Conservation (phyloP, 2,888 invertebrate species). For the Microplitis manilae region DNA sequence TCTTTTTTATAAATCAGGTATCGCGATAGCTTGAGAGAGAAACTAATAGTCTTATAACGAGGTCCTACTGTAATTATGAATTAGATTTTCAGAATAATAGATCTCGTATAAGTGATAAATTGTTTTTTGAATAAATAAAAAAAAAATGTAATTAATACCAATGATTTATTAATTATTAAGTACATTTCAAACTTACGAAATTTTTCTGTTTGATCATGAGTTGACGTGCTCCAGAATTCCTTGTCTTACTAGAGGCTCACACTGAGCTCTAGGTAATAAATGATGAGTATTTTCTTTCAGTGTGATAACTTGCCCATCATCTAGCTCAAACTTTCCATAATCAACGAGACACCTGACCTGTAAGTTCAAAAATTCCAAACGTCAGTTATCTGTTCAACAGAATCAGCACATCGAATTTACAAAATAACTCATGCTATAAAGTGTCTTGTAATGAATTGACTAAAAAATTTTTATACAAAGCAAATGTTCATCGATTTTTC, state of each 20-base stretch:
- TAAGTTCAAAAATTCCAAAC: conserved; percentile 37
- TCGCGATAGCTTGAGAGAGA: too few relatives aligned
- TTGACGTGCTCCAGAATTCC: conserved; percentile 87
- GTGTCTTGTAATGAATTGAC: too few relatives aligned
- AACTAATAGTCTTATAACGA: too few relatives aligned
- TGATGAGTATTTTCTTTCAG: conserved; percentile 94
- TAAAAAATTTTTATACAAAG: too few relatives aligned
- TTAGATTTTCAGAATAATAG: too few relatives aligned
- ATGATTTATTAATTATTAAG: background rate
- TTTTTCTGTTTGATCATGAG: conserved; percentile 58
- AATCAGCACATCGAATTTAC: background rate
- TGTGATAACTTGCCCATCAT: conserved; percentile 91
- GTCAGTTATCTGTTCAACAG: background rate
- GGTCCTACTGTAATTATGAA: too few relatives aligned
- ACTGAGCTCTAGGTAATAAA: conserved; percentile 88
- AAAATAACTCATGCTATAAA: background rate
- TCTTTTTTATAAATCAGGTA: too few relatives aligned
- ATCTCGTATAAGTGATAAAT: background rate
- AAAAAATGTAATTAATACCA: background rate
- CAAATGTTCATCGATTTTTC: too few relatives aligned
- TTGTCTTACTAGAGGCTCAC: conserved; percentile 91
- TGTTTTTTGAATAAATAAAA: background rate
- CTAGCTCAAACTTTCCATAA: conserved; percentile 94
- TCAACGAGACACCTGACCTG: conserved; percentile 86
- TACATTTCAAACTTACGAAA: background rate